A percentile compares a stretch with the other conserved stretches of the same genome.
Evolutionary conservation across 2,113 vertebrate species (phyloP).

Genomic region (Trochalopteron elliotii): DNA sequence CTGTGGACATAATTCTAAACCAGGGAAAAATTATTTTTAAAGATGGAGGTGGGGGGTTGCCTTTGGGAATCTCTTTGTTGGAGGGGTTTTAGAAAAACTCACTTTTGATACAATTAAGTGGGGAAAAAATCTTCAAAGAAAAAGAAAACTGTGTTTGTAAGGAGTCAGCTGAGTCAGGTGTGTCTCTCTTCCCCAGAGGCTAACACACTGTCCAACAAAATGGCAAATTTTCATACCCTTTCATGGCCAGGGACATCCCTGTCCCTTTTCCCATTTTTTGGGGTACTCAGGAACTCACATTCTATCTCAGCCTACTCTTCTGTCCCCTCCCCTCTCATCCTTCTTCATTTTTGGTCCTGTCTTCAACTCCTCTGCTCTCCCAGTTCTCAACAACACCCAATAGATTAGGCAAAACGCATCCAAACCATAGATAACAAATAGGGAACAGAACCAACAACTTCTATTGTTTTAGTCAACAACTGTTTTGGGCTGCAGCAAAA

Average conservation of each 20-base stretch:
- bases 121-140: not conserved
- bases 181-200: not conserved
- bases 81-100: not conserved
- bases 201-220: not conserved
- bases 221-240: not conserved
- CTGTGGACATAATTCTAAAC: not conserved
- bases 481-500: not conserved
- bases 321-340: not conserved
- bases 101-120: not conserved
- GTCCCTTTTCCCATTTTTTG: not conserved
- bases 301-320: not conserved
- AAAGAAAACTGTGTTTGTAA: not conserved
- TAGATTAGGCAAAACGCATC: not conserved
- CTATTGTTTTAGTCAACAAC: not conserved
- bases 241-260: not conserved
- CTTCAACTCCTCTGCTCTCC: not conserved
- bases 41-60: not conserved
- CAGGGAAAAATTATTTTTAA: not conserved
- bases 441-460: not conserved
- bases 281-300: not conserved
- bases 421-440: not conserved
- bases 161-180: not conserved
- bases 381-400: not conserved
- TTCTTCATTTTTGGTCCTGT: not conserved
- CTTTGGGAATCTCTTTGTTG: not conserved